Evolutionary conservation across 2,888 invertebrate species (phyloP).

Genomic region (Machimus atricapillus): DNA sequence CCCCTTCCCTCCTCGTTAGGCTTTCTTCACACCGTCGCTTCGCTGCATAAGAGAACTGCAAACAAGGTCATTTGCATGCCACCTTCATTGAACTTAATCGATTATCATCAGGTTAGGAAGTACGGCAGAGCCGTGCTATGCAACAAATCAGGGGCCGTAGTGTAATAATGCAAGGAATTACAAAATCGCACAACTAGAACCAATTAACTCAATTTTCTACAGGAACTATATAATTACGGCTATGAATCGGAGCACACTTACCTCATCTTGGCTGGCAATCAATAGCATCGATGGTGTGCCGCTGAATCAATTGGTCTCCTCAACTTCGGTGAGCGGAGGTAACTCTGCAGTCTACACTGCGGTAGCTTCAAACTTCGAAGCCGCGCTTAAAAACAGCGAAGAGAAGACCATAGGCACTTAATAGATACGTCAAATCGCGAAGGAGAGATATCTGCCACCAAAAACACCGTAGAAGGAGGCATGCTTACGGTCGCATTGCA

Average conservation of each 20-base stretch:
- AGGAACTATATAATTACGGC: constrained; percentile 35
- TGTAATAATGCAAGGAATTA: constrained; percentile 39
- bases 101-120: constrained; percentile 34
- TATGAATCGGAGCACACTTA: constrained; percentile 38
- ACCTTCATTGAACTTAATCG: constrained; percentile 26
- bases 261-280: constrained; percentile 27
- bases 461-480: background rate
- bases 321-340: background rate
- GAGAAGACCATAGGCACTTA: constrained; percentile 6
- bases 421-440: constrained; percentile 36
- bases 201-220: constrained; percentile 40
- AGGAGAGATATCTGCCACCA: constrained; percentile 40
- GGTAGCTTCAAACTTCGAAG: background rate
- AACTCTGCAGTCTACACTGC: background rate
- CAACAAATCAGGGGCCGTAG: constrained; percentile 25
- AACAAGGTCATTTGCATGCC: constrained; percentile 27
- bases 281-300: constrained; percentile 9
- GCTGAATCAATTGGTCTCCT: constrained; percentile 24
- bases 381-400: background rate
- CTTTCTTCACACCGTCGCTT: constrained; percentile 5
- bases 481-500: background rate
- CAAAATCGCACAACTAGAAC: constrained; percentile 41
- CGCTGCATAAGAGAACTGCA: background rate
- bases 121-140: background rate
- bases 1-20: background rate